Evolutionary conservation across 2,797 vertebrate genomes (phyloP).

Genomic region (Octomys mimax): DNA sequence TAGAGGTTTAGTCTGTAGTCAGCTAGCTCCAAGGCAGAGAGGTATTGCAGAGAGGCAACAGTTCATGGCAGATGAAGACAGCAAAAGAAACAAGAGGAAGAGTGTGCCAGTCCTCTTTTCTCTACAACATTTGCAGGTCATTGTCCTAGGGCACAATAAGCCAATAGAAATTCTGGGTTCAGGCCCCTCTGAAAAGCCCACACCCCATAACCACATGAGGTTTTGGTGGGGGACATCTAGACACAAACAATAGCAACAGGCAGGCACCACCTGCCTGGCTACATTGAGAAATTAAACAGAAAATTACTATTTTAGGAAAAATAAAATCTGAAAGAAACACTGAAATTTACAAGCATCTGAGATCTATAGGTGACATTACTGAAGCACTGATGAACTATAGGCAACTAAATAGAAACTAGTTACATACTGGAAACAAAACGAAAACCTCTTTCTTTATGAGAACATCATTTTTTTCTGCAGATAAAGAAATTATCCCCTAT

Average conservation of each 20-base stretch:
- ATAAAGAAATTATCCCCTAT: not conserved
- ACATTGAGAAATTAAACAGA: not conserved
- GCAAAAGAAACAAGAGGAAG: not conserved
- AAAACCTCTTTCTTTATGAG: not conserved
- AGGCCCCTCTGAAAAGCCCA: not conserved
- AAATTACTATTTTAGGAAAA: not conserved
- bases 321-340: not conserved
- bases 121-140: not conserved
- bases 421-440: not conserved
- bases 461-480: not conserved
- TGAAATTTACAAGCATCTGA: not conserved
- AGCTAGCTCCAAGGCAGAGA: not conserved
- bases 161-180: not conserved
- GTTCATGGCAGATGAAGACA: not conserved
- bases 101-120: not conserved
- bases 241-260: not conserved
- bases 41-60: not conserved
- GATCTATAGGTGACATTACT: not conserved
- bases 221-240: not conserved
- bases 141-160: not conserved
- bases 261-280: not conserved
- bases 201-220: not conserved
- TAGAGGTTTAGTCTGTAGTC: not conserved
- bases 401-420: not conserved
- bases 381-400: not conserved